Evolutionary conservation across 2,797 vertebrate species (phyloP), one percentile per base, ranked within the genome.

Genomic region (Tolypeutes matacus): DNA sequence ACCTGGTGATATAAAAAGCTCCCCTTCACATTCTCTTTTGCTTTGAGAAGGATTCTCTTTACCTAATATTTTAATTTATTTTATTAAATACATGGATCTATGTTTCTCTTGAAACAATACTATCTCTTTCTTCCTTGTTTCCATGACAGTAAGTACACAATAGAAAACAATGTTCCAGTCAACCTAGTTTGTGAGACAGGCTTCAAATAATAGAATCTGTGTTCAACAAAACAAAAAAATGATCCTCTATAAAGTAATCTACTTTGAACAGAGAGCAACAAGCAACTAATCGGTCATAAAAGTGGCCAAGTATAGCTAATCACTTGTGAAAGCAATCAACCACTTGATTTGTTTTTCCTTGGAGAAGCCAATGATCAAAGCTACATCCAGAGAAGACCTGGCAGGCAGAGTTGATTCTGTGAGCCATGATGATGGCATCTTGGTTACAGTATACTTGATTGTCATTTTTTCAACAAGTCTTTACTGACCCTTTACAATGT

Each of bases 131-230:
- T 60, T 18, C 73, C 88, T 82, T 36, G 53, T 94, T 94, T 95
- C 92, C 65, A 62, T 83, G 78, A 95, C 51, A 94, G 60, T 92
- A 78, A 90, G 39, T 73, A 75, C 13, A 76, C 36, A 60, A 73
- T 2, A 90, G 67, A 78, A 92, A 97, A 96, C 75, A 85, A 60
- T 0, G 1, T 53, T 64, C 42, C 4, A 15, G 62, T 93, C 72
- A 82, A 85, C 65, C 83, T 84, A 77, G 85, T 51, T 62, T 76
- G 91, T 84, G 92, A 97, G 92, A 91, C 46, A 87, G 78, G 17
- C 62, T 93, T 95, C 93, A 96, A 91, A 92, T 84, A 89, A 96
- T 10, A 91, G 82, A 78, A 93, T 60, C 75, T 86, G 51, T 60
- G 75, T 93, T 94, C 92, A 86, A n/a, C 58, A 94, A 49, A 12